Conservation (phyloP, 2,888 invertebrate genomes). For the Hirtodrosophila histrioides region DNA sequence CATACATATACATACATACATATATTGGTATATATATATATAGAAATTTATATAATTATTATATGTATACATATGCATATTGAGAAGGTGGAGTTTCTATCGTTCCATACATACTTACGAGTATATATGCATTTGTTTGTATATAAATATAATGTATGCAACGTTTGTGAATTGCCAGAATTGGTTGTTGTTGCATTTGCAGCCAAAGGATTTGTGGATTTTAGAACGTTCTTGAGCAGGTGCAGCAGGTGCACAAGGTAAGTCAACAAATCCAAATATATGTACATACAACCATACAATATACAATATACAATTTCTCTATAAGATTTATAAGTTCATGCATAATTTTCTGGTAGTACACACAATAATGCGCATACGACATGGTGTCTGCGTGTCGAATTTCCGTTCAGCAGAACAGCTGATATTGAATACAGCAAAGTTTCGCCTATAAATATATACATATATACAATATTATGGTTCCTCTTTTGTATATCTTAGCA, state of each 20-base stretch:
- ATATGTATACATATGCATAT: conserved; percentile 7
- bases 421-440: background rate
- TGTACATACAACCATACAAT: background rate
- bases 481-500: no score
- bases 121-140: conserved; percentile 37
- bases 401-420: conserved; percentile 5
- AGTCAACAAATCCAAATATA: conserved; percentile 6
- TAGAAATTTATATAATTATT: conserved; percentile 2
- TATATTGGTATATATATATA: background rate
- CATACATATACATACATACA: conserved; percentile 10
- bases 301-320: no score
- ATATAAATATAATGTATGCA: conserved; percentile 71
- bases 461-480: no score
- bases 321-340: background rate
- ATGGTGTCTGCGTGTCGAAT: conserved; percentile 62
- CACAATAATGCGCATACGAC: conserved; percentile 62
- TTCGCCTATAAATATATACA: no score
- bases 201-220: conserved; percentile 82
- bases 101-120: conserved; percentile 11
- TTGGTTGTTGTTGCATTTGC: conserved; percentile 81
- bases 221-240: conserved; percentile 61
- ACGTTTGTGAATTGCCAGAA: conserved; percentile 72
- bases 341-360: background rate
- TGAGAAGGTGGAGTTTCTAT: conserved; percentile 17
- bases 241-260: conserved; percentile 55